These are phyloP conservation scores for Sisyra nigra DNA, from an alignment of 2,888 invertebrate species.

Conservation along the genomic window DNA sequence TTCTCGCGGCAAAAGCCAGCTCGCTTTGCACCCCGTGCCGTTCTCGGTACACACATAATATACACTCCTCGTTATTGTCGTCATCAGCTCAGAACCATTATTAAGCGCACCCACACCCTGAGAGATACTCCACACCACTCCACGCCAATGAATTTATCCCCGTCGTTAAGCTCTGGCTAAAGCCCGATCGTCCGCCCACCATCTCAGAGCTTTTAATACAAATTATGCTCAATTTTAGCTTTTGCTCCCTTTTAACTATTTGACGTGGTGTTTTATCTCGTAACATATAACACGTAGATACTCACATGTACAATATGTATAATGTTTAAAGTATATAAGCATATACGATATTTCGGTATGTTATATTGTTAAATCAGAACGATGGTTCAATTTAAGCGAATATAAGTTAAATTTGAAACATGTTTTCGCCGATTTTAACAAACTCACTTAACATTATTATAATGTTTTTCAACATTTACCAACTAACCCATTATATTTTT, in stretches of 20 bases:
- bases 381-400: no score
- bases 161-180: no score
- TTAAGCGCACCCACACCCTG: neutral
- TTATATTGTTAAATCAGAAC: neutral
- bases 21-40: no score
- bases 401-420: neutral
- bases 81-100: no score
- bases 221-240: constrained; percentile 8
- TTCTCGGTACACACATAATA: neutral
- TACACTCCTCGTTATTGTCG: no score
- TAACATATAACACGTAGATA: no score
- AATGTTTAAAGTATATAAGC: neutral
- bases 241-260: constrained; percentile 1
- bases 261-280: neutral
- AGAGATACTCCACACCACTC: neutral
- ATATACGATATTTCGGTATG: neutral
- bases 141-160: no score
- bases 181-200: neutral
- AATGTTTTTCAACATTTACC: neutral
- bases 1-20: neutral
- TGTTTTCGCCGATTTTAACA: neutral
- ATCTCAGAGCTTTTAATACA: constrained; percentile 9
- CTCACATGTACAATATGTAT: constrained; percentile 1
- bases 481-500: no score
- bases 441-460: neutral